Evolutionary conservation across 1,140 invertebrate species (phyloP).

Genomic region (Globodera ellingtonae): DNA sequence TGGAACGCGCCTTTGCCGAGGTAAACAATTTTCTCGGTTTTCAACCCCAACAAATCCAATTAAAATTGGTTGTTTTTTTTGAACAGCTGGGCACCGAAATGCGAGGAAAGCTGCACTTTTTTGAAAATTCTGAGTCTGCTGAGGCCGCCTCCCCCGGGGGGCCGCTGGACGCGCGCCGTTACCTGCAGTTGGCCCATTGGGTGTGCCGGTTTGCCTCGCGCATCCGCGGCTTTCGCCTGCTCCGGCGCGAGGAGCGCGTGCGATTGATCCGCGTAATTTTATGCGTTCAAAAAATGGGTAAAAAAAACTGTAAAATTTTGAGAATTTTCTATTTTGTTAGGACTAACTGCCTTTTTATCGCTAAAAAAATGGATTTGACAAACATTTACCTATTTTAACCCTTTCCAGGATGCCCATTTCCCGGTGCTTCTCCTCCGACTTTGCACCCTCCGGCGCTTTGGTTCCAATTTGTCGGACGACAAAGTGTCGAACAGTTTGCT

Average conservation of each 20-base stretch:
- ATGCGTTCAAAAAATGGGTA: not conserved
- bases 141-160: no score
- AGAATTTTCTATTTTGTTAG: not conserved
- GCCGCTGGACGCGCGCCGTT: constrained; percentile 14
- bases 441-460: constrained; percentile 8
- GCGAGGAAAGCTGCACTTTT: not conserved
- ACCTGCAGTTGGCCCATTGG: constrained; percentile 17
- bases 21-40: not conserved
- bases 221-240: constrained; percentile 38
- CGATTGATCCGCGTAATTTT: constrained; percentile 40
- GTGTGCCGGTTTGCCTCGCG: constrained; percentile 31
- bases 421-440: constrained; percentile 23
- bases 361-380: not conserved
- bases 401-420: constrained; percentile 15
- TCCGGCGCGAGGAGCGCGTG: constrained; percentile 36
- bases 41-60: not conserved
- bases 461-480: not conserved
- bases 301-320: not conserved
- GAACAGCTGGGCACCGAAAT: not conserved
- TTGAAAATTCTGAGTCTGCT: not conserved
- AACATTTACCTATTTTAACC: not conserved
- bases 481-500: not conserved
- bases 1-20: constrained; percentile 12
- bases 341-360: no score
- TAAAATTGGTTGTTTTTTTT: no score